Evolutionary conservation across 2,888 invertebrate genomes (phyloP), one percentile per base, ranked within the genome.

Genomic region (Calameuta pallipes): DNA sequence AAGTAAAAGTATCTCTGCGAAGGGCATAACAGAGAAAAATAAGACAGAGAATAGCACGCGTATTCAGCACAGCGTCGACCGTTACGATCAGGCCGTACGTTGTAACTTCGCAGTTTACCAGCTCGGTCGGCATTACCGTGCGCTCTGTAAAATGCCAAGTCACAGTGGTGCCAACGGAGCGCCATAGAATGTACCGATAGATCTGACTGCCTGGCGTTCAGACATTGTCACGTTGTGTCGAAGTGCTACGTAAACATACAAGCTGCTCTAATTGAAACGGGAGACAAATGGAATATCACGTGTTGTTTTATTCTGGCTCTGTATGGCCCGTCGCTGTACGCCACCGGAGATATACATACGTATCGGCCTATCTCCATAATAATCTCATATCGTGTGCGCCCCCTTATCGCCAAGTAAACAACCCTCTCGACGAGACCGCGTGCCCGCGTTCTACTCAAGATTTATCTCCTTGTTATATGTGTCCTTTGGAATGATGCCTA

Each of bases 381-480:
- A 88, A 88, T 87, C 84, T 85, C 85, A 76, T 86, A 85, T 85
- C 84, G 81, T 82, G 82, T 78, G 81, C 31, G 73, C 83, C 35
- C 74, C 74, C 74, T 87, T 88, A 88, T 88, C 88, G 79, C 75
- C 81, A 83, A 77, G 85, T 83, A 87, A 87, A 88, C 87, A 84
- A 85, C 84, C 85, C 87, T 85, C 84, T 85, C 83, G 81, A 83
- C 85, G 83, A 82, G 37, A 34, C 74, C 41, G 69, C 80, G 77
- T 79, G 79, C 79, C 77, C 78, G 79, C 81, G 80, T 82, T 82
- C 76, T 80, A 78, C 76, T 80, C 76, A 69, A 74, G 78, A 82
- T 82, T 80, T 82, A 82, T 82, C 79, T 75, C 9, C 73, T 34
- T 33, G 56, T 56, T 56, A 9, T 23, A 56, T 9, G 23, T 2